Base-by-base conservation (phyloP, 2,113 vertebrate genomes). In the Apteryx owenii region DNA sequence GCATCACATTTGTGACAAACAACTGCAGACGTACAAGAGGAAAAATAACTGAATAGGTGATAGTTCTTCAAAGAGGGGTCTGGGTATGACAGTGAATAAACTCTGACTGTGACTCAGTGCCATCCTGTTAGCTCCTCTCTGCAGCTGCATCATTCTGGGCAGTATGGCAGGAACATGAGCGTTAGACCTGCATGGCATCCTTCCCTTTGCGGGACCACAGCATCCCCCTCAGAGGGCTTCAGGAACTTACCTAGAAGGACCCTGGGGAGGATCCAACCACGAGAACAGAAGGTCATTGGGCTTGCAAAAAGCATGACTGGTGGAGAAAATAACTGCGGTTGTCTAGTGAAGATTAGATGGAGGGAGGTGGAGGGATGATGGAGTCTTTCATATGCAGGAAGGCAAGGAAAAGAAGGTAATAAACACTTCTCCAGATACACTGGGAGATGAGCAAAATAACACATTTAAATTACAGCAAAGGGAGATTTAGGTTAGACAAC, bases 391-490 rank as follows among this genome's bases (percentile, higher is more conserved):
- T 22, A 33, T 31, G 42, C 46, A 88, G 69, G 95, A 90, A 51
- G 40, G 12, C 0, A 0, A 48, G 19, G 38, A 19, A 75, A 92
- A 83, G n/a, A n/a, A 85, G 0, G 46, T 23, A 79, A 64, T 1
- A 95, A 58, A 72, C 46, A 60, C 86, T 83, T 18, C 56, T 82
- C 51, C 36, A 68, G 44, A 89, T 84, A 69, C 4, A 12, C 18
- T 51, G 29, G 15, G 50, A 70, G 38, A 48, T 54, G 11, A 60
- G 12, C 38, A 40, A 85, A 89, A 61, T n/a, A 53, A 68, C 5
- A 66, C 33, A 87, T 85, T 60, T 71, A 50, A 89, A 78, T 71
- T 75, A 90, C 7, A 68, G 26, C 18, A 68, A 71, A 86, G 78
- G 33, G 44, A 73, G 86, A 90, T 54, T 29, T 40, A 62, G 42